Evolutionary conservation across 2,797 vertebrate species (phyloP), one percentile per base, ranked within the genome.

Genomic region (Gymnothorax javanicus): DNA sequence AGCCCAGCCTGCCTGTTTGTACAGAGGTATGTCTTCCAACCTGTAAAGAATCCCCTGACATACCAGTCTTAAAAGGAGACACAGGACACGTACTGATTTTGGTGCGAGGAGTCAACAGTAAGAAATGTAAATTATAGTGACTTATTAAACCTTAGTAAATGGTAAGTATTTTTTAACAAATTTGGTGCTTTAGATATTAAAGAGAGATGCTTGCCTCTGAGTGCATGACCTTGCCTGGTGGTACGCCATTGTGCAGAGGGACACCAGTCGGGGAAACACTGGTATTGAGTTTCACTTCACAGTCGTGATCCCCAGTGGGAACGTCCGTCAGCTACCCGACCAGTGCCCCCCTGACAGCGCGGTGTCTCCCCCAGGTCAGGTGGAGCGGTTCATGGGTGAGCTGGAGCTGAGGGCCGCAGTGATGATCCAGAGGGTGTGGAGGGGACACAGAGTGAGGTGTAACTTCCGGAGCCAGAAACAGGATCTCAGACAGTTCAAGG

Each of bases 351-450:
- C 12, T 83, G 64, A 88, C 73, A 81, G 59, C 59, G 12, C 27
- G 71, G 17, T 73, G 87, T 64, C 81, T 85, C 54, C 86, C 79
- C 58, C 62, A 99, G 98, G 96, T 90, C 97, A 97, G 93, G 92
- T 99, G 92, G 93, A 96, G 91, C 94, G 94, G 27, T 97, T 96
- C 93, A 93, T 98, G 91, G 94, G 92, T 77, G 97, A 98, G 93
- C 93, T 96, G 52, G 95, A 98, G 91, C 94, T 93, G 0, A 95
- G 93, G 87, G 96, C 98, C 0, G 98, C 97, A 25, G 67, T 98
- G 88, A 89, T 95, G 89, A 98, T 99, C 91, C 98, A 99, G 95
- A 98, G 95, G 89, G 93, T 94, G 56, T 99, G 97, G 98, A 93
- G 96, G 95, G 98, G 97, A 27, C 95, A 96, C 93, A 94, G 92